Percentiles rank a stretch among this genome's conserved stretches.
phyloP scores from a whole-genome alignment of 2,113 vertebrate genomes.

The Lipophrys pholis region DNA sequence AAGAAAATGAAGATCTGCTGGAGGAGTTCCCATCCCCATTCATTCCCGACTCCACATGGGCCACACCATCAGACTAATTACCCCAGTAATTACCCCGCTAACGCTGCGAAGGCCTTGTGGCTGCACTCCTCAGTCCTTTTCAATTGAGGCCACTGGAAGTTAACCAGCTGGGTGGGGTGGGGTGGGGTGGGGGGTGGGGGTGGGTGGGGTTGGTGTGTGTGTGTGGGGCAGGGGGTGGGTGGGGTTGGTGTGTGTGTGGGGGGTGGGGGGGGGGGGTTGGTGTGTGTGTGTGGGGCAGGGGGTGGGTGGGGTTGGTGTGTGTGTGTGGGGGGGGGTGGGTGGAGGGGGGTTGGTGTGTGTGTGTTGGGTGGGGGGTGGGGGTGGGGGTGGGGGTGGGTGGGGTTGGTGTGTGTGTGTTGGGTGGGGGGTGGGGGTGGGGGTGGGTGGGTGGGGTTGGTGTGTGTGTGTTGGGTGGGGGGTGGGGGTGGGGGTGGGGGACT shows the following conservation, averaged over 20 bases:
- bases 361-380: neutral
- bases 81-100: slow-evolving; percentile 53
- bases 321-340: neutral
- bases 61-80: slow-evolving; percentile 63
- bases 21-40: slow-evolving; percentile 27
- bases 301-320: neutral
- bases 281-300: too few species aligned
- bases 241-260: too few species aligned
- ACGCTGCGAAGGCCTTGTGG: slow-evolving; percentile 53
- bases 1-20: slow-evolving; percentile 1
- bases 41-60: slow-evolving; percentile 24
- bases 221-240: neutral
- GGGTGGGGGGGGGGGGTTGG: neutral
- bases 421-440: neutral
- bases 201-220: slow-evolving; percentile 5
- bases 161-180: slow-evolving; percentile 4
- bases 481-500: neutral
- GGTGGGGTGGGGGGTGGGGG: neutral
- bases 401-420: too few species aligned
- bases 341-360: too few species aligned
- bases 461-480: too few species aligned
- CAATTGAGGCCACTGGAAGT: slow-evolving; percentile 36
- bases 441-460: neutral
- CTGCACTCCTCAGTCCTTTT: slow-evolving; percentile 42
- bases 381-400: neutral